Conservation (phyloP, 2,888 invertebrate genomes). For the Ganaspis brasiliensis region DNA sequence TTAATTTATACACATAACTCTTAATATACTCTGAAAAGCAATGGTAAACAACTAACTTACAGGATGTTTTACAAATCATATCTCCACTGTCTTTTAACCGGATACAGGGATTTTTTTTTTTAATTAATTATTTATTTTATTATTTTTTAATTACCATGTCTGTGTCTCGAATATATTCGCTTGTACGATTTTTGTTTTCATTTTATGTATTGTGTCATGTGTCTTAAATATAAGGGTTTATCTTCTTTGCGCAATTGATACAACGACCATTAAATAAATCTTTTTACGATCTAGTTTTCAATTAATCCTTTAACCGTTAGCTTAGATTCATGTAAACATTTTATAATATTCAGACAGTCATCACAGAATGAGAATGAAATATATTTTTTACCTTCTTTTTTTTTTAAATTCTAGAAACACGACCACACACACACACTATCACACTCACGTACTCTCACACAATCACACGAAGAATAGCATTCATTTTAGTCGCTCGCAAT, state of each 20-base stretch:
- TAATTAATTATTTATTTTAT: no score
- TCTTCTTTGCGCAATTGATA: conserved; percentile 67
- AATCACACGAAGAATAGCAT: conserved; percentile 51
- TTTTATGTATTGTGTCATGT: conserved; percentile 50
- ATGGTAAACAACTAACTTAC: conserved; percentile 74
- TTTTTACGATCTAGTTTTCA: conserved; percentile 68
- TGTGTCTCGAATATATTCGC: conserved; percentile 46
- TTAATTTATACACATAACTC: conserved; percentile 75
- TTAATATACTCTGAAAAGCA: conserved; percentile 74
- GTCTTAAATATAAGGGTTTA: conserved; percentile 60
- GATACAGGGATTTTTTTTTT: conserved; percentile 50
- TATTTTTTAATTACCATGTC: conserved; percentile 36
- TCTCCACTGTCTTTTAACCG: conserved; percentile 61
- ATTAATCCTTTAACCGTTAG: conserved; percentile 67
- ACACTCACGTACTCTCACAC: conserved; percentile 47
- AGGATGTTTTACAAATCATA: conserved; percentile 72
- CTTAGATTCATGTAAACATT: conserved; percentile 73
- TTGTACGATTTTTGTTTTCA: conserved; percentile 9
- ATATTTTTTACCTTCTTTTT: conserved; percentile 55
- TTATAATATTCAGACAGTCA: conserved; percentile 75
- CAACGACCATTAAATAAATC: conserved; percentile 70
- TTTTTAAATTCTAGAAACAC: conserved; percentile 64
- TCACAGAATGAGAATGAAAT: conserved; percentile 79
- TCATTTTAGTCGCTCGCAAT: conserved; percentile 59
- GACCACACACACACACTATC: conserved; percentile 62